Evolutionary conservation across 2,888 invertebrate species (phyloP), one percentile per base, ranked within the genome.

Genomic region (Chaetogeoica ovagalla): DNA sequence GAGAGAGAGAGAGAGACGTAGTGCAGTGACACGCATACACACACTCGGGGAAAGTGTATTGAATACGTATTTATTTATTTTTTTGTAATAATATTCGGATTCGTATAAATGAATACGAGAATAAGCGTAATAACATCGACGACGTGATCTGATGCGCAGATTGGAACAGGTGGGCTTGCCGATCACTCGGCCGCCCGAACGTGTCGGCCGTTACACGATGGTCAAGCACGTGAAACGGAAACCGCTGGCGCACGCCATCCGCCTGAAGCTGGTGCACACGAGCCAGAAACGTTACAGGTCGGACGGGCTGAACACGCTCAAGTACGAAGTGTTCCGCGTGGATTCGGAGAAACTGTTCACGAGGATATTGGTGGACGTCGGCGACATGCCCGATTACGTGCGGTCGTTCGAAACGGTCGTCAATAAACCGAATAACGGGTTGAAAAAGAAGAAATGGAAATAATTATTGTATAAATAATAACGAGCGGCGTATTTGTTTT

Each of bases 141-240:
- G 2, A 4, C 30, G 30, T 30, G 30, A 4, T 2, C 2, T 21
- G 7, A 7, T 87, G 17, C 11, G 9, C 48, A 83, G 83, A 21
- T 65, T 83, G 19, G 79, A 77, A 39, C 82, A 82, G n/a, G 82
- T 82, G 37, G 82, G 82, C 19, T 81, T 83, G 48, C 84, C 86
- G 66, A 86, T 89, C 39, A 87, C 87, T 0, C 83, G 89, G 60
- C 88, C 88, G 0, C 88, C 88, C n/a, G 86, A 86, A 81, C 85
- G 86, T 81, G 85, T 88, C 15, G 89, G 88, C 0, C 85, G 89
- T 23, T 90, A 89, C 85, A 88, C 88, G 66, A 90, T 90, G 89
- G 86, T 89, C 66, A 88, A 88, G 82, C 90, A 90, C 79, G 82
- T 84, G 23, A 85, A 86, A 84, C 82, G 85, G 39, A 84, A 82